A percentile compares a stretch with the other conserved stretches of the same genome.
Evolutionary conservation across 2,797 vertebrate genomes (phyloP).

Genomic region (Zalophus californianus): DNA sequence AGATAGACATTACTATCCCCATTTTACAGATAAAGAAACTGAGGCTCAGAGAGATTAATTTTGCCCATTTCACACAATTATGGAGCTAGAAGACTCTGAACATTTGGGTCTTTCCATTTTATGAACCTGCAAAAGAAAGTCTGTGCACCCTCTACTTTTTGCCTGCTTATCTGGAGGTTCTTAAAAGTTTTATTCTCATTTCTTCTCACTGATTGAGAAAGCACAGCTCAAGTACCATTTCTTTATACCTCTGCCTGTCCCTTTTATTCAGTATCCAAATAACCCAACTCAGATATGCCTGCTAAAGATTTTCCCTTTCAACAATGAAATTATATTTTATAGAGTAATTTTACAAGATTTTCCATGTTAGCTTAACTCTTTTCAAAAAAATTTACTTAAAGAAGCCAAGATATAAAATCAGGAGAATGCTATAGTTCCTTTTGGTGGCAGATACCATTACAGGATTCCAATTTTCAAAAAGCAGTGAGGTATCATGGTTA

Average conservation of each 20-base stretch:
- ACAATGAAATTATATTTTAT: conserved; percentile 58
- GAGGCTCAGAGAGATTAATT: background rate
- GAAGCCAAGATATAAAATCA: conserved; percentile 49
- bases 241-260: background rate
- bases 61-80: background rate
- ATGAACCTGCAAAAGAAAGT: background rate
- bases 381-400: conserved; percentile 51
- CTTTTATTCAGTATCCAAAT: conserved; percentile 24
- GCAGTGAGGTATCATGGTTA: background rate
- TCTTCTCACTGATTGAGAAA: conserved; percentile 36
- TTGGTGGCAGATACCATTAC: conserved; percentile 30
- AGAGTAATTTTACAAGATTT: conserved; percentile 66
- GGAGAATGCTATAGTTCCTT: conserved; percentile 29
- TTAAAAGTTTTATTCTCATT: background rate
- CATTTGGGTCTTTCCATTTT: background rate
- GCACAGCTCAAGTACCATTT: background rate
- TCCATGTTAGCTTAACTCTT: conserved; percentile 62
- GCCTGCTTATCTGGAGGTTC: background rate
- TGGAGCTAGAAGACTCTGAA: background rate
- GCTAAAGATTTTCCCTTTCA: conserved; percentile 45
- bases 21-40: background rate
- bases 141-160: background rate
- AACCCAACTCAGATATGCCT: conserved; percentile 7
- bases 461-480: conserved; percentile 52
- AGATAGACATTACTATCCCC: background rate